Percentiles rank a stretch among this genome's conserved stretches.
Evolutionary conservation across 2,888 invertebrate species (phyloP).

Genomic region (Neelides folsomi): DNA sequence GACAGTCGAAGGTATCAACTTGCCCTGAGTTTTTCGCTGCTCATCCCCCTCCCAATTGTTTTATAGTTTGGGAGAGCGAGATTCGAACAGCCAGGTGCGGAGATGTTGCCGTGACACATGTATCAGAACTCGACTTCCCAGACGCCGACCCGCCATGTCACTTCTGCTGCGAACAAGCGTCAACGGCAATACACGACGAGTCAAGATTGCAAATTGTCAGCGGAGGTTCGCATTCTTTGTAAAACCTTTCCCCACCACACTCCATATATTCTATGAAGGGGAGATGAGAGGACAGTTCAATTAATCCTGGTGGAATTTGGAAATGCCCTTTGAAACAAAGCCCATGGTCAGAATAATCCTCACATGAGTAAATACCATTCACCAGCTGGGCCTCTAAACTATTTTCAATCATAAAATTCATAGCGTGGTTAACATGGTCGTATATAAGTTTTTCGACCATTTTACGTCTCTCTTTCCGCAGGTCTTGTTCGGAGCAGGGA

Average conservation of each 20-base stretch:
- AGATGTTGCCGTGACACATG: conserved; percentile 35
- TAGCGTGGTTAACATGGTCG: too few relatives aligned
- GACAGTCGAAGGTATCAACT: conserved; percentile 26
- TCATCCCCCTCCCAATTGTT: neutral
- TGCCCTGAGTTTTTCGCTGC: neutral
- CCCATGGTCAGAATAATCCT: too few relatives aligned
- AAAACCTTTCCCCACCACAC: too few relatives aligned
- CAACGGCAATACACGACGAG: conserved; percentile 36
- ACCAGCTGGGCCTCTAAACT: too few relatives aligned
- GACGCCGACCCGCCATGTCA: conserved; percentile 37
- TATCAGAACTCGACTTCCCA: conserved; percentile 36
- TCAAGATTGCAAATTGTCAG: conserved; percentile 36
- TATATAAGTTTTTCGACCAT: too few relatives aligned
- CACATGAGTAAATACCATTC: too few relatives aligned
- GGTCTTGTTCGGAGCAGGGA: conserved; percentile 37
- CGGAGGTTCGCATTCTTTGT: conserved; percentile 33
- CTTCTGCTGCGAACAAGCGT: conserved; percentile 36
- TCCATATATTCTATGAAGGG: too few relatives aligned
- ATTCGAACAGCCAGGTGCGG: conserved; percentile 31
- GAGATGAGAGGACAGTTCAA: too few relatives aligned
- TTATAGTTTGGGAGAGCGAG: conserved; percentile 32
- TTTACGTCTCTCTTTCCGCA: conserved; percentile 12
- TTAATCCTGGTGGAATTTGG: too few relatives aligned
- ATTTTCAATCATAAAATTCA: too few relatives aligned
- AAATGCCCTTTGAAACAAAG: too few relatives aligned